Percentiles rank a stretch among this genome's conserved stretches.
Evolutionary conservation across 2,888 invertebrate species (phyloP).

Genomic region (Pelosia muscerda): DNA sequence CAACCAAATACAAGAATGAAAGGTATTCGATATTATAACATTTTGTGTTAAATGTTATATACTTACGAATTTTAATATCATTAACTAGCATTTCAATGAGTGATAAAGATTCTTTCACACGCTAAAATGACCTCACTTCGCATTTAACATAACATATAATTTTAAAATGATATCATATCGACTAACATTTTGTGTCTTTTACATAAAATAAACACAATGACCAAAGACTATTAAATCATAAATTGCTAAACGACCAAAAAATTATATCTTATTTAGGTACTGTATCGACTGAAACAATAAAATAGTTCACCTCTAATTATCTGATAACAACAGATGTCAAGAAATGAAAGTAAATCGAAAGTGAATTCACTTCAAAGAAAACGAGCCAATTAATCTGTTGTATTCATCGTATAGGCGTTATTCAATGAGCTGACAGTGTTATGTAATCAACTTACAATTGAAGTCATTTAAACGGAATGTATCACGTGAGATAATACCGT

Average conservation of each 20-base stretch:
- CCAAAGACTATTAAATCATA: neutral
- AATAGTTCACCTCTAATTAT: conserved; percentile 47
- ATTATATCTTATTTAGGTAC: conserved; percentile 4
- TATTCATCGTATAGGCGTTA: conserved; percentile 38
- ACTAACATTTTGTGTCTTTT: conserved; percentile 16
- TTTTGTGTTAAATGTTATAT: conserved; percentile 48
- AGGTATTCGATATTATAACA: conserved; percentile 60
- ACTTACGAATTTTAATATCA: conserved; percentile 29
- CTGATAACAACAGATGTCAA: conserved; percentile 53
- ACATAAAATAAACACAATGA: neutral
- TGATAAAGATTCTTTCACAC: conserved; percentile 5
- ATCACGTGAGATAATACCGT: conserved; percentile 17
- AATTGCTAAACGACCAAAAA: neutral
- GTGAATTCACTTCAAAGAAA: conserved; percentile 60
- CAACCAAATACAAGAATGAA: conserved; percentile 69
- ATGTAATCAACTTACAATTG: conserved; percentile 48
- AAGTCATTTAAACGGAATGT: conserved; percentile 26
- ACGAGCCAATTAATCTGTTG: conserved; percentile 57
- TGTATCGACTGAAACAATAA: conserved; percentile 54
- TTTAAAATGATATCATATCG: conserved; percentile 5
- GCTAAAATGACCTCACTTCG: conserved; percentile 9
- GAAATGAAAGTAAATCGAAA: conserved; percentile 61
- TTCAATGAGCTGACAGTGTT: conserved; percentile 40
- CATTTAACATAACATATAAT: conserved; percentile 15
- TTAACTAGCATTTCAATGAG: conserved; percentile 20